Percentiles rank a stretch among this genome's conserved stretches.
Evolutionary conservation across 2,113 vertebrate genomes (phyloP).

Genomic region (Salvator merianae): DNA sequence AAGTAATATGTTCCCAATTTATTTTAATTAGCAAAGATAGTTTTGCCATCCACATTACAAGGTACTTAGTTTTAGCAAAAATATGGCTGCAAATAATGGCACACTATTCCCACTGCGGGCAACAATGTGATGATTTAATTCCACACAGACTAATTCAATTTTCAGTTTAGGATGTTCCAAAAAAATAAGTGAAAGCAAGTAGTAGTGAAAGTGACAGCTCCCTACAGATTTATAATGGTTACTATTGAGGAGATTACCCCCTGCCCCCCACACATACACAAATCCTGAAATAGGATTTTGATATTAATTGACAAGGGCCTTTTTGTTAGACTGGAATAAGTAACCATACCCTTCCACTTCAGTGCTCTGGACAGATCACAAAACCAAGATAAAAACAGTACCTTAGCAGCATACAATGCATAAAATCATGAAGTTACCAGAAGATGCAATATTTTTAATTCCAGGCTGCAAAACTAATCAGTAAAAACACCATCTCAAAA

Average conservation of each 20-base stretch:
- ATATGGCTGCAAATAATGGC: constrained; percentile 14
- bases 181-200: constrained; percentile 1
- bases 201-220: not conserved
- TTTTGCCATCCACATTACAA: not conserved
- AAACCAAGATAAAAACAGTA: no score
- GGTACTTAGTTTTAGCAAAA: not conserved
- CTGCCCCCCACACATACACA: not conserved
- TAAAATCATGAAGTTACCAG: no score
- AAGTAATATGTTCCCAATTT: not conserved
- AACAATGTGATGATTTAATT: constrained; percentile 21
- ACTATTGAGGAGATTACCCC: not conserved
- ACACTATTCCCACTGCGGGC: constrained; percentile 19
- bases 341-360: no score
- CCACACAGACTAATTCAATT: not conserved
- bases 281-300: not conserved
- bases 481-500: no score
- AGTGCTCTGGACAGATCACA: no score
- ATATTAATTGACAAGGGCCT: no score
- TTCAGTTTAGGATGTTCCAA: constrained; percentile 26
- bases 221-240: not conserved
- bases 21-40: constrained; percentile 1
- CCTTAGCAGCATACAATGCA: no score
- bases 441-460: no score
- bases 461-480: no score
- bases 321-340: no score